Evolutionary conservation across 1,140 invertebrate species (phyloP).

Genomic region (Papilio glaucus): DNA sequence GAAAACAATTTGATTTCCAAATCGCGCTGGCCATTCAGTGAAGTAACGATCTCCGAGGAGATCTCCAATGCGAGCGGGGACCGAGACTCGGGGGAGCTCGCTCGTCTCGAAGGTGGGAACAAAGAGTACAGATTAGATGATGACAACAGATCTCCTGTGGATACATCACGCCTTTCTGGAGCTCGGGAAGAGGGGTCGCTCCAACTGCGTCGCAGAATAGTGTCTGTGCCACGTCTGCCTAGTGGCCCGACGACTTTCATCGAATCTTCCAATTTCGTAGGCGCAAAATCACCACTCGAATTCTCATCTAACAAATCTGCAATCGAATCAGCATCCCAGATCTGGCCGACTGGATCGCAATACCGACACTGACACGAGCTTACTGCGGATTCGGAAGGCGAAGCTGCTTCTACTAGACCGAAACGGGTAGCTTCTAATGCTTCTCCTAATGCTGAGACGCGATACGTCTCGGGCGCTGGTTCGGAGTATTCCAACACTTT

Average conservation of each 20-base stretch:
- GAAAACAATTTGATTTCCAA: constrained; percentile 91
- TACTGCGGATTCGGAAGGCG: constrained; percentile 77
- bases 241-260: constrained; percentile 78
- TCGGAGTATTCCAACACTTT: constrained; percentile 76
- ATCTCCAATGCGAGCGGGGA: constrained; percentile 84
- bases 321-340: constrained; percentile 88
- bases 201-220: constrained; percentile 85
- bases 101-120: constrained; percentile 83
- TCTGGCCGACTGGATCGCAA: constrained; percentile 89
- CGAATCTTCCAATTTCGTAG: constrained; percentile 77
- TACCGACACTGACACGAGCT: constrained; percentile 90
- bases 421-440: constrained; percentile 78
- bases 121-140: constrained; percentile 78
- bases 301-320: constrained; percentile 73
- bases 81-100: constrained; percentile 73
- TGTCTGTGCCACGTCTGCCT: constrained; percentile 69
- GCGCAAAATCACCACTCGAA: constrained; percentile 76
- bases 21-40: constrained; percentile 89
- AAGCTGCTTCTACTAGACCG: constrained; percentile 71
- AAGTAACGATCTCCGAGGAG: constrained; percentile 91
- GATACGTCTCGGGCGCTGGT: constrained; percentile 69
- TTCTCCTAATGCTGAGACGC: constrained; percentile 74
- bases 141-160: constrained; percentile 68
- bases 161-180: constrained; percentile 67
- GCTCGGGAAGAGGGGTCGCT: constrained; percentile 84